These are phyloP conservation scores for Penaeus monodon DNA, from an alignment of 2,888 invertebrate species.

Conservation along the genomic window DNA sequence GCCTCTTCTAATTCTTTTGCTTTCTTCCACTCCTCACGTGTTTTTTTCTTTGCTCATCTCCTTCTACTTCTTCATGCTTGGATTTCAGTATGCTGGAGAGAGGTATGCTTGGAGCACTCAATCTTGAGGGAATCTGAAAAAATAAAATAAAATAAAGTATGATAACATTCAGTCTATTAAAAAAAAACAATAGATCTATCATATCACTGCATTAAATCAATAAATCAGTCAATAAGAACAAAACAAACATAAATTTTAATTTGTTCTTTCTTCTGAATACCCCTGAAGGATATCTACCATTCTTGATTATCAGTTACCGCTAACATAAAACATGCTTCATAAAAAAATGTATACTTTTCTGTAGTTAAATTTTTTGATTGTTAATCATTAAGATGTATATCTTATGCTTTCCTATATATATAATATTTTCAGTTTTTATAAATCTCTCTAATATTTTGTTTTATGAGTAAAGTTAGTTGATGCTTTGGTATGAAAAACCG, in stretches of 20 bases:
- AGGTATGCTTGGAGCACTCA: slow-evolving; percentile 67
- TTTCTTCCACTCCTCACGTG: slow-evolving; percentile 95
- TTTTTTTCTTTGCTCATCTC: slow-evolving; percentile 86
- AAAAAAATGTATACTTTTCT: too few species aligned
- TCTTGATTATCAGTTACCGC: too few species aligned
- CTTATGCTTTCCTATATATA: too few species aligned
- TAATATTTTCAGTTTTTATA: too few species aligned
- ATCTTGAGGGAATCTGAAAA: slow-evolving; percentile 17
- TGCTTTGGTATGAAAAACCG: too few species aligned
- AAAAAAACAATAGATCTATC: not conserved
- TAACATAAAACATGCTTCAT: too few species aligned
- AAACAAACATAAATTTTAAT: not conserved
- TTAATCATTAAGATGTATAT: too few species aligned
- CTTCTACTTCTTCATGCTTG: slow-evolving; percentile 73
- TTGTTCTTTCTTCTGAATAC: too few species aligned
- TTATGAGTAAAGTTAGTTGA: too few species aligned
- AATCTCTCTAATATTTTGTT: too few species aligned
- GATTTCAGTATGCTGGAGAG: slow-evolving; percentile 75
- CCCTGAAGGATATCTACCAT: too few species aligned
- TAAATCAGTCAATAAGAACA: not conserved
- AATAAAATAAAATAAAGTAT: not conserved
- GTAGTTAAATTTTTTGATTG: too few species aligned
- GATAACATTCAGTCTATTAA: not conserved
- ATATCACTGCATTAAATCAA: not conserved
- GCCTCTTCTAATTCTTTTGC: slow-evolving; percentile 98